Evolutionary conservation across 2,113 vertebrate species (phyloP).

Genomic region (Platysternon megacephalum): DNA sequence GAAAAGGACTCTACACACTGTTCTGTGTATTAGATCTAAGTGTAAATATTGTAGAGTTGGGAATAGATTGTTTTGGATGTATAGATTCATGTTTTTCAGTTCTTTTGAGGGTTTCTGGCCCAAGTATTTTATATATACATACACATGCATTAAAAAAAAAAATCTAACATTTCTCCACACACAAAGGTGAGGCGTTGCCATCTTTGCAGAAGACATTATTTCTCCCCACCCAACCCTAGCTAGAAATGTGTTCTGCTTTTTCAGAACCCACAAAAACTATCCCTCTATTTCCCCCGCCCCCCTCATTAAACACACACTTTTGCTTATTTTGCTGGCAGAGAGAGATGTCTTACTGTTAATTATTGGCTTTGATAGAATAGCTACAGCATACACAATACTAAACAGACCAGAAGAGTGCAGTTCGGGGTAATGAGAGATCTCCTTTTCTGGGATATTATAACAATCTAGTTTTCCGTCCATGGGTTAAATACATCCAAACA

Average conservation of each 20-base stretch:
- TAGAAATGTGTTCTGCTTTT: not conserved
- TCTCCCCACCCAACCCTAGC: not conserved
- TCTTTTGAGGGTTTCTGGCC: not conserved
- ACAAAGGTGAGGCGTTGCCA: not conserved
- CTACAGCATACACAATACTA: not conserved
- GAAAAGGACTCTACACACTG: not conserved
- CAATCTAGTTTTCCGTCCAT: not conserved
- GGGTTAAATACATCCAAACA: not conserved
- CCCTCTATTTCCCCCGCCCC: rapidly evolving
- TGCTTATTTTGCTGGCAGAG: not conserved
- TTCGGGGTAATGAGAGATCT: not conserved
- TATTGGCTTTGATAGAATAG: not conserved
- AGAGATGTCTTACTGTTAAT: not conserved
- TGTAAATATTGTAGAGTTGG: constrained; percentile 2
- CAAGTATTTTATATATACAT: not conserved
- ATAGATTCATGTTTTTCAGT: not conserved
- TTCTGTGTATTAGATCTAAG: not conserved
- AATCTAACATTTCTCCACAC: not conserved
- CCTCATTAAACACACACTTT: not conserved
- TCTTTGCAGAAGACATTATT: not conserved
- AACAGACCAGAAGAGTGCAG: not conserved
- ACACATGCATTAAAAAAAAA: not conserved
- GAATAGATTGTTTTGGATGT: constrained; percentile 17
- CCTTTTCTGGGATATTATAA: not conserved
- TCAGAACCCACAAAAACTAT: not conserved